Base-by-base conservation (phyloP, 2,797 vertebrate genomes). In the Coendou prehensilis region DNA sequence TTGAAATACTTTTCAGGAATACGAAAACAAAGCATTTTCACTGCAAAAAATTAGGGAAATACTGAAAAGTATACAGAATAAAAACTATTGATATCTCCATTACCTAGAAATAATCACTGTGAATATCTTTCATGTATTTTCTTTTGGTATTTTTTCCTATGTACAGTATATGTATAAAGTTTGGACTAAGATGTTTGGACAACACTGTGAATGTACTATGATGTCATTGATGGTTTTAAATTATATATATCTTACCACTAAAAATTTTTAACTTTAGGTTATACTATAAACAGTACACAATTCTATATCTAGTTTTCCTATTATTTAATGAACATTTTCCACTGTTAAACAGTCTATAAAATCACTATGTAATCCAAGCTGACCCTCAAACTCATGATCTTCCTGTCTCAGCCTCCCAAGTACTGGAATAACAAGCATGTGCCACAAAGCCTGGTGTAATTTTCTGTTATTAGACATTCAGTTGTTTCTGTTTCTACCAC, bases 401-500 rank as follows among this genome's bases (percentile, higher is more conserved):
- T 59, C 57, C 22, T 59, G 57, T 59, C 6, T 59, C 5, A 59
- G 57, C 20, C 22, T 59, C 22, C 22, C 57, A 59, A 23, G 57
- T 59, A 23, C 22, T 59, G 22, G 57, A 2, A 9, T 59, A 59
- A 59, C 57, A 23, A 59, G 57, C 57, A 59, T 59, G 22, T 59
- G 57, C 57, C 57, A 59, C 57, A 59, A 59, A 59, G 57, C 57
- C 57, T 59, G 20, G 57, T 59, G 8, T 23, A 59, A 26, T 9
- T 59, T 13, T 33, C 41, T 59, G 14, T 50, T 79, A 59, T 52
- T 84, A n/a, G 9, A 64, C 37, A 84, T 78, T 84, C 30, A 33
- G 18, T 37, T 89, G 8, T 89, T 67, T 78, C 59, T 78, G 84
- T 85, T 94, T 69, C 59, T 76, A 90, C n/a, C 61, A 89, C 71